A percentile compares a stretch with the other conserved stretches of the same genome.
These are phyloP conservation scores for Masticophis lateralis DNA, from an alignment of 2,797 vertebrate species.

Conservation along the genomic window DNA sequence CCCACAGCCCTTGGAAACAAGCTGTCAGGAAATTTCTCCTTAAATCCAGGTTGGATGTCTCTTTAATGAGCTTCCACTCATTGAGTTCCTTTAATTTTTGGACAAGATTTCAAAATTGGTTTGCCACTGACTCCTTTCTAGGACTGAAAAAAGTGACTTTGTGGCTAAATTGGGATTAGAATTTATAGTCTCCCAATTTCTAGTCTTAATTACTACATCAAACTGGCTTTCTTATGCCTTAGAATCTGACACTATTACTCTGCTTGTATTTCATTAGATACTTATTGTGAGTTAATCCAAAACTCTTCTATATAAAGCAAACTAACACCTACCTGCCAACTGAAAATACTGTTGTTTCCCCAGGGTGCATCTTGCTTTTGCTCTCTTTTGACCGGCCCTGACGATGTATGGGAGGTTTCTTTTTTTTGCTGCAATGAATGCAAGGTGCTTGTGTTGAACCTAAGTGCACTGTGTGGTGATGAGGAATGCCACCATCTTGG, in stretches of 20 bases:
- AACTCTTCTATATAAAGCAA: neutral
- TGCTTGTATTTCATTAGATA: neutral
- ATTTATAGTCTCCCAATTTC: neutral
- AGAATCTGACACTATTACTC: neutral
- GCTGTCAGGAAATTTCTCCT: neutral
- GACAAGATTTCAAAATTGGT: neutral
- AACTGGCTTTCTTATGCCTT: neutral
- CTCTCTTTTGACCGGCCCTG: conserved; percentile 81
- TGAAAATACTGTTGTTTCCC: conserved; percentile 91
- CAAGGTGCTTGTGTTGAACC: conserved; percentile 84
- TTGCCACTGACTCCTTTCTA: neutral
- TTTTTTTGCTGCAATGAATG: conserved; percentile 83
- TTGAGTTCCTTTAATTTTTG: neutral
- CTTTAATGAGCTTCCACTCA: neutral
- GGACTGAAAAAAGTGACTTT: neutral
- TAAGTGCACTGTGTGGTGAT: conserved; percentile 91
- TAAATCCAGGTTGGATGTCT: neutral
- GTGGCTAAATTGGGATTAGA: neutral
- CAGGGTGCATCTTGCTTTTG: conserved; percentile 77
- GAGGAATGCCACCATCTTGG: conserved; percentile 77
- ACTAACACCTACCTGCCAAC: conserved; percentile 90
- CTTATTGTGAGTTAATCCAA: neutral
- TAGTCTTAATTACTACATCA: neutral
- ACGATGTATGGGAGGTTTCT: conserved; percentile 78
- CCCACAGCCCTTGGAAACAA: neutral